Conservation (phyloP, 2,888 invertebrate genomes). For the Scaptomyza reducta region DNA sequence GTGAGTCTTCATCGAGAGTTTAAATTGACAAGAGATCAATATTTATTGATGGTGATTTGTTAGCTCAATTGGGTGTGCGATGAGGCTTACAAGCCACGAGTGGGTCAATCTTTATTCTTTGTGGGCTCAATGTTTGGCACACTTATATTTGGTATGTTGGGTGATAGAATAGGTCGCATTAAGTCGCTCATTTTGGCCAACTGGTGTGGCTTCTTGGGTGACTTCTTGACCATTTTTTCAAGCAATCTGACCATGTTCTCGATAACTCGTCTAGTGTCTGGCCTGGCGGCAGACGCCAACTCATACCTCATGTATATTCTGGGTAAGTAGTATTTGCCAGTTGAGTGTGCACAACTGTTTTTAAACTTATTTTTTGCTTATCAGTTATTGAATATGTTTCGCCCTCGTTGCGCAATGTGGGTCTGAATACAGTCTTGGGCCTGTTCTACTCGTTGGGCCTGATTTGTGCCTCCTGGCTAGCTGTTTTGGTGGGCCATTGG, state of each 20-base stretch:
- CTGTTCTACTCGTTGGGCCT: slow-evolving; percentile 86
- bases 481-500: slow-evolving; percentile 85
- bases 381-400: slow-evolving; percentile 86
- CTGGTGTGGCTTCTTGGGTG: slow-evolving; percentile 85
- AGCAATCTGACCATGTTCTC: slow-evolving; percentile 84
- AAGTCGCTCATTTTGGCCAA: slow-evolving; percentile 86
- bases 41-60: not conserved
- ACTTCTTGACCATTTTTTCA: slow-evolving; percentile 85
- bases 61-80: slow-evolving; percentile 86
- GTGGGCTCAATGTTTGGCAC: slow-evolving; percentile 86
- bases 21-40: not conserved
- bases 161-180: slow-evolving; percentile 86
- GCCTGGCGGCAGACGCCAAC: slow-evolving; percentile 86
- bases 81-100: slow-evolving; percentile 85
- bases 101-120: slow-evolving; percentile 87
- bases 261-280: slow-evolving; percentile 85
- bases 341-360: slow-evolving; percentile 2
- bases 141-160: slow-evolving; percentile 85
- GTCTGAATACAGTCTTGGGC: slow-evolving; percentile 86
- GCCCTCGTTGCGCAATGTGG: slow-evolving; percentile 86
- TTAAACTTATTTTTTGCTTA: slow-evolving; percentile 12
- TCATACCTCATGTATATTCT: slow-evolving; percentile 87
- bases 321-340: slow-evolving; percentile 75
- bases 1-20: slow-evolving; percentile 79
- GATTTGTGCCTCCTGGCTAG: slow-evolving; percentile 85